Evolutionary conservation across 2,797 vertebrate species (phyloP), one percentile per base, ranked within the genome.

Genomic region (Sebastes kiyomatsui): DNA sequence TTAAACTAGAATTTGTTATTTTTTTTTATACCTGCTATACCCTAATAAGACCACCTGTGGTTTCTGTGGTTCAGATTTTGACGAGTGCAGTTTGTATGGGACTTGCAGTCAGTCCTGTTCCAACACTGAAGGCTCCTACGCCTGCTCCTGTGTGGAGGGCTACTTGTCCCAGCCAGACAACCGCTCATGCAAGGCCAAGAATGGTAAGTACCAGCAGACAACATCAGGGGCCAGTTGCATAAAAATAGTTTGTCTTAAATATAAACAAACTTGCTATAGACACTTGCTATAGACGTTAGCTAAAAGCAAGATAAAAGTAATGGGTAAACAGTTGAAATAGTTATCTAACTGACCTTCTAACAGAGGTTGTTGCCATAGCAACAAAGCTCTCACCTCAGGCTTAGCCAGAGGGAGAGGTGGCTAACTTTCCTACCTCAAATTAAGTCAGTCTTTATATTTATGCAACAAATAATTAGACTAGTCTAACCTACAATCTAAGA

Each of bases 141-240:
- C 92, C 0, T 99, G 98, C 64, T 97, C 97, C 87, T 99, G 98
- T n/a, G 98, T 99, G 1, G 98, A 99, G 85, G 98, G 98, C 0
- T 99, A 99, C 85, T 93, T 99, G 79, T 81, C 97, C 12, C 98
- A 99, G 92, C 98, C 98, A 0, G 98, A 99, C 87, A 98, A 98
- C 93, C 97, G 97, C 64, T 99, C 98, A 75, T 99, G 98, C 96
- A 99, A 99, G 90, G 98, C 98, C 74, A 99, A 99, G 91, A 99
- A 99, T 0, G 98, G 98, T 98, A 80, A 80, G 85, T 28, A 71
- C 8, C 30, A 32, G 35, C 56, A 42, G 23, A 62, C 32, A 65
- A n/a, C 28, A 38, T 22, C 59, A 12, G 22, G 6, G 49, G 20
- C n/a, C n/a, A 5, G 52, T 22, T 54, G 52, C n/a, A 54, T 49